Evolutionary conservation across 2,797 vertebrate species (phyloP).

Genomic region (Epinephelus malabaricus): DNA sequence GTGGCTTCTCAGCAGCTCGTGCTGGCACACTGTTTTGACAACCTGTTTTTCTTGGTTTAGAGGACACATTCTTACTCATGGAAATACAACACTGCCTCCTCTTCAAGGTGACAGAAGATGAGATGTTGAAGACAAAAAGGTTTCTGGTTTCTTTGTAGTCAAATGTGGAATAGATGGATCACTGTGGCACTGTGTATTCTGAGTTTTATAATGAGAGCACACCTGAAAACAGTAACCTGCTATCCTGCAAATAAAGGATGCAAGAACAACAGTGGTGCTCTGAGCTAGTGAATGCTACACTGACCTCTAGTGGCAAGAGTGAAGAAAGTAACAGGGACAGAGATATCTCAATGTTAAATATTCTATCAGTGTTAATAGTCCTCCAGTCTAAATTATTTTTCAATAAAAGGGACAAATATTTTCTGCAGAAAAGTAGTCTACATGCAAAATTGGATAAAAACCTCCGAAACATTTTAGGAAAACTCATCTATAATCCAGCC

Average conservation of each 20-base stretch:
- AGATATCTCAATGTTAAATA: not conserved
- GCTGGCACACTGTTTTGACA: not conserved
- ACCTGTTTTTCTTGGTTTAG: not conserved
- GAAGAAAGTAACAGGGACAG: not conserved
- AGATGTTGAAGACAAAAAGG: not conserved
- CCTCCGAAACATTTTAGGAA: too few relatives aligned
- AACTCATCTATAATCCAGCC: too few relatives aligned
- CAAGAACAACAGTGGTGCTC: not conserved
- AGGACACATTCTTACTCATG: not conserved
- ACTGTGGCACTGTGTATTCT: too few relatives aligned
- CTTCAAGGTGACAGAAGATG: constrained; percentile 3
- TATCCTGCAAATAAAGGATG: constrained; percentile 1
- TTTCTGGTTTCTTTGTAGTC: not conserved
- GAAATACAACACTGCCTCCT: not conserved
- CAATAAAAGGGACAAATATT: too few relatives aligned
- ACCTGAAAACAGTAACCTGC: not conserved
- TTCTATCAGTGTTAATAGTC: too few relatives aligned
- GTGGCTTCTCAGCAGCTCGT: constrained; percentile 3
- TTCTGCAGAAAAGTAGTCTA: too few relatives aligned
- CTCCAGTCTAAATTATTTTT: too few relatives aligned
- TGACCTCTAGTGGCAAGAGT: constrained; percentile 75
- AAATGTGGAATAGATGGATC: not conserved
- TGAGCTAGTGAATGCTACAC: constrained; percentile 14
- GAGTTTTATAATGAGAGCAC: not conserved
- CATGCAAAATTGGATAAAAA: too few relatives aligned